Evolutionary conservation across 2,113 vertebrate genomes (phyloP).

Genomic region (Oncorhynchus masou): DNA sequence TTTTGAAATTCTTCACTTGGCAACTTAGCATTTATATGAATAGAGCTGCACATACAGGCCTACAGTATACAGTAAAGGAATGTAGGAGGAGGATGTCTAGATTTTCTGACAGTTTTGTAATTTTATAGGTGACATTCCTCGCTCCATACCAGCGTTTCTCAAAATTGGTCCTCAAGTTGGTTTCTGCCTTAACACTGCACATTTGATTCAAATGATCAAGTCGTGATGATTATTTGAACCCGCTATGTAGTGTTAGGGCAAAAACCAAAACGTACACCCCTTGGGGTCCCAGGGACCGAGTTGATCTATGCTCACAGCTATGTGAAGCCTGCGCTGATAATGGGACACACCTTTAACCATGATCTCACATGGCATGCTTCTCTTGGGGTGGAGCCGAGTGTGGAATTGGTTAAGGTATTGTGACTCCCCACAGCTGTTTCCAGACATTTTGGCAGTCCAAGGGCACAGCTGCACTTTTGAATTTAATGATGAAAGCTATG

Average conservation of each 20-base stretch:
- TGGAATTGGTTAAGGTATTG: slow-evolving; percentile 70
- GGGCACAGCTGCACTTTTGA: slow-evolving; percentile 69
- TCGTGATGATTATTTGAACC: too few relatives aligned
- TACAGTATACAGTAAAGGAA: background rate
- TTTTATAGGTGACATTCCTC: background rate
- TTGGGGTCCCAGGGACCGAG: too few relatives aligned
- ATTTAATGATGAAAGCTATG: slow-evolving; percentile 47
- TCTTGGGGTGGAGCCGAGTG: slow-evolving; percentile 51
- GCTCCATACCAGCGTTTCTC: too few relatives aligned
- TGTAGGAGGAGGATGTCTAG: background rate
- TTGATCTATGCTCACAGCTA: background rate
- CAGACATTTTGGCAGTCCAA: slow-evolving; percentile 53
- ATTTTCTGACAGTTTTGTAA: background rate
- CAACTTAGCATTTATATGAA: background rate
- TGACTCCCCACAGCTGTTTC: slow-evolving; percentile 72
- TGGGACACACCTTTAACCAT: slow-evolving; percentile 68
- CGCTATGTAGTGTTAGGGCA: too few relatives aligned
- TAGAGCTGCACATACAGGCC: background rate
- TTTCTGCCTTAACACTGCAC: too few relatives aligned
- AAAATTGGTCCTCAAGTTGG: too few relatives aligned
- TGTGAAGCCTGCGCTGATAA: slow-evolving; percentile 44
- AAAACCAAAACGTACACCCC: too few relatives aligned
- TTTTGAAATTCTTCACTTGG: slow-evolving; percentile 30
- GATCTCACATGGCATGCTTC: slow-evolving; percentile 63
- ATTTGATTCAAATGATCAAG: too few relatives aligned